Conservation (phyloP, 2,113 vertebrate species). For the Chionomys nivalis region DNA sequence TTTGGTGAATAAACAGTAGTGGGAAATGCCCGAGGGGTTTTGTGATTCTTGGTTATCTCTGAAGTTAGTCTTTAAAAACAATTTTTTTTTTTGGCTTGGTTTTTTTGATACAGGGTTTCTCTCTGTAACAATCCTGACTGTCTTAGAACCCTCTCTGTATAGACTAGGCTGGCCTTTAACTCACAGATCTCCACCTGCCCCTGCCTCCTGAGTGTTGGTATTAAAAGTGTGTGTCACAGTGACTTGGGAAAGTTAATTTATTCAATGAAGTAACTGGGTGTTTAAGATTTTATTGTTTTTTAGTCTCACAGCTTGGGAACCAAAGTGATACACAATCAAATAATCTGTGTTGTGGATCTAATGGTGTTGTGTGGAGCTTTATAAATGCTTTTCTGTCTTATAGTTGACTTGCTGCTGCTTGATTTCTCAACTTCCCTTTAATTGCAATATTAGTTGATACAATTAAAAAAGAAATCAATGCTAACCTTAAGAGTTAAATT, state of each 20-base stretch:
- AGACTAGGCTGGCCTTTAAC: neutral
- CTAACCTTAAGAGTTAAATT: neutral
- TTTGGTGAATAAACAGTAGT: neutral
- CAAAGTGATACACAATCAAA: neutral
- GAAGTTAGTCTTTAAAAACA: neutral
- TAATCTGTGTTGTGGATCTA: neutral
- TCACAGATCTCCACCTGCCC: neutral
- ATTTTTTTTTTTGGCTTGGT: neutral
- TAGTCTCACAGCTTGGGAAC: neutral
- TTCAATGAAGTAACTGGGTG: neutral
- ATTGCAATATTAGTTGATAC: neutral
- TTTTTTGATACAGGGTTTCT: neutral
- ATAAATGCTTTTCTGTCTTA: neutral
- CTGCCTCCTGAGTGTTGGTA: neutral
- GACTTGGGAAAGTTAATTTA: neutral
- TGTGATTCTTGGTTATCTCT: neutral
- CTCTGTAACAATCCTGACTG: neutral
- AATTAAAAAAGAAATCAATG: conserved; percentile 26
- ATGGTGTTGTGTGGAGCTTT: neutral
- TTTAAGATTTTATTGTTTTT: conserved; percentile 7
- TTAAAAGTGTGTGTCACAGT: neutral
- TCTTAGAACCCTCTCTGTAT: neutral
- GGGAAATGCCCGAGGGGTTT: neutral
- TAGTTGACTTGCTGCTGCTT: neutral
- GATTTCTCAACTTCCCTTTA: neutral